Evolutionary conservation across 92 coral and sea anemone species (phyloP).

Genomic region (Bergia sp.): DNA sequence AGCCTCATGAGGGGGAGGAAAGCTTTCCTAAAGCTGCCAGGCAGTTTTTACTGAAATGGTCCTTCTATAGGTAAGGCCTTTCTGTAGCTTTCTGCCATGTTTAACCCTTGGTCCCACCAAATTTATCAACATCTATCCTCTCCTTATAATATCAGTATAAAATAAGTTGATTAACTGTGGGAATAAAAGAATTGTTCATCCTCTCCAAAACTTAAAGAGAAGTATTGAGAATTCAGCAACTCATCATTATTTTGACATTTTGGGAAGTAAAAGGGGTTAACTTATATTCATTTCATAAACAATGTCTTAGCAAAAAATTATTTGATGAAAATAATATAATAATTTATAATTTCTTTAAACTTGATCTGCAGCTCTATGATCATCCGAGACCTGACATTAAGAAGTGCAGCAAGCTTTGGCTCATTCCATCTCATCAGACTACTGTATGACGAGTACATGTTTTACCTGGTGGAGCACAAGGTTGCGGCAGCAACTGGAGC

Average conservation of each 20-base stretch:
- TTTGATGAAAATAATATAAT: not conserved
- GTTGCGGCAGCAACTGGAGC: constrained; percentile 97
- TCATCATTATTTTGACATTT: too few species aligned
- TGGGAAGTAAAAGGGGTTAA: too few species aligned
- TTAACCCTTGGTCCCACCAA: too few species aligned
- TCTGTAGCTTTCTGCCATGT: too few species aligned
- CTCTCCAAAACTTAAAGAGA: too few species aligned
- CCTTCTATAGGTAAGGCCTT: constrained; percentile 86
- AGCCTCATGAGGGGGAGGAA: constrained; percentile 85
- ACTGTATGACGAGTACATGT: constrained; percentile 98
- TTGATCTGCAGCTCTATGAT: constrained; percentile 87
- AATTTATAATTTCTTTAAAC: not conserved
- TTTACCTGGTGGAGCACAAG: constrained; percentile 96
- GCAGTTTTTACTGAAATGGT: constrained; percentile 97
- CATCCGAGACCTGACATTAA: constrained; percentile 93
- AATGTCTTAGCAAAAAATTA: not conserved
- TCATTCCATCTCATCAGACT: constrained; percentile 97
- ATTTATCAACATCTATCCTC: too few species aligned
- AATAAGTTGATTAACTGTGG: too few species aligned
- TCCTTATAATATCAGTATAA: too few species aligned
- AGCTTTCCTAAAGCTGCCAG: constrained; percentile 97
- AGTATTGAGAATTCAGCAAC: too few species aligned
- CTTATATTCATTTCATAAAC: not conserved
- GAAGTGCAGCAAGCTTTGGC: constrained; percentile 99
- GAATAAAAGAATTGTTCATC: too few species aligned